phyloP scores from a whole-genome alignment of 2,888 invertebrate genomes.

The Miltochrista miniata region DNA sequence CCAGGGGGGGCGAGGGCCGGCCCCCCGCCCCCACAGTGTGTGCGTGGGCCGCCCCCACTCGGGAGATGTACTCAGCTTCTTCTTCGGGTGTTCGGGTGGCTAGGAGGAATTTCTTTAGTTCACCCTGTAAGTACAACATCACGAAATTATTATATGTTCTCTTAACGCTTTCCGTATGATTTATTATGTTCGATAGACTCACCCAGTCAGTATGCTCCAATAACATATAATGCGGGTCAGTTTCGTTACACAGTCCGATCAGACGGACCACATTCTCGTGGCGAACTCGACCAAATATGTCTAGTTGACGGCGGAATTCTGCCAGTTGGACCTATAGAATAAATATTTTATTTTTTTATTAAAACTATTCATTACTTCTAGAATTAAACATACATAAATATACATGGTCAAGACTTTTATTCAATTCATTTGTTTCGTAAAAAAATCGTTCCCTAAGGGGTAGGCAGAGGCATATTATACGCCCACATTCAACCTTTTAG shows the following conservation, averaged over 20 bases:
- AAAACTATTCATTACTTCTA: too few relatives aligned
- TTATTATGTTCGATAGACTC: too few relatives aligned
- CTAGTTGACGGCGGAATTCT: slow-evolving; percentile 95
- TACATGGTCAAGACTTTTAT: too few relatives aligned
- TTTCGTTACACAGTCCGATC: slow-evolving; percentile 91
- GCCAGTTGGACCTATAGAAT: slow-evolving; percentile 79
- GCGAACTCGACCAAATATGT: slow-evolving; percentile 91
- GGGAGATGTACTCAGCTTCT: slow-evolving; percentile 49
- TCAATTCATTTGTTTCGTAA: too few relatives aligned
- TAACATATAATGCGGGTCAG: slow-evolving; percentile 94
- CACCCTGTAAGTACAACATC: too few relatives aligned
- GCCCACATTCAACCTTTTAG: too few relatives aligned
- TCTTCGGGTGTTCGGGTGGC: slow-evolving; percentile 83
- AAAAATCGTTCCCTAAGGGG: too few relatives aligned
- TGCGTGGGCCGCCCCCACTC: slow-evolving; percentile 48
- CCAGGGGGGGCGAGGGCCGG: slow-evolving; percentile 85
- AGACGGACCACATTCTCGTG: slow-evolving; percentile 92
- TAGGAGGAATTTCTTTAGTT: slow-evolving; percentile 93
- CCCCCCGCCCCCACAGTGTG: too few relatives aligned
- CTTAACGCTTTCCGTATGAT: too few relatives aligned
- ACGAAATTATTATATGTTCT: too few relatives aligned
- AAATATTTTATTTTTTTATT: background rate
- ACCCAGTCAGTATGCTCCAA: slow-evolving; percentile 97
- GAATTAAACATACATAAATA: too few relatives aligned
- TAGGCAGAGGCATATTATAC: too few relatives aligned